Evolutionary conservation across 2,113 vertebrate genomes (phyloP), one percentile per base, ranked within the genome.

Genomic region (Labrus mixtus): DNA sequence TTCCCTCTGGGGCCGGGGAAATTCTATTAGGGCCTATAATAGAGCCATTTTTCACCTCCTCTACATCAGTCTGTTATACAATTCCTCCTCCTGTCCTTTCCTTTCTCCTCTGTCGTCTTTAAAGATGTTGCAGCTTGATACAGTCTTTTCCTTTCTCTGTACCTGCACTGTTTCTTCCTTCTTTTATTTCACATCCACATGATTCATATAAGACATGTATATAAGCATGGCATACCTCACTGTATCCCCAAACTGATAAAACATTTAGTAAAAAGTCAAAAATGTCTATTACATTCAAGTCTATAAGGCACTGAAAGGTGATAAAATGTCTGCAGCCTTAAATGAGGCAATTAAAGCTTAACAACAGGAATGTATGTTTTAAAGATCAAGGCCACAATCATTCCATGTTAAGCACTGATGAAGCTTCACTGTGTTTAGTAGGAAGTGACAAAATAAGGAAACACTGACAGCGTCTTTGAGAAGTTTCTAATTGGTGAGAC

Each of bases 11-110:
- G 89, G 77, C 41, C 55, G 22, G 68, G 82, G 79, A 90, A 93
- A 94, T 92, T 90, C 67, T 90, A 90, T 94, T 94, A 90, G 69
- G 19, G 78, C 57, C 39, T 59, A 45, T 87, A 89, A 90, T 83
- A 80, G 83, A 88, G 79, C 73, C 68, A 87, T 90, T 91, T 87
- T 91, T 88, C 87, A 90, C 85, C 88, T 91, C 84, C 76, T 39
- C 76, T 55, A 84, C 65, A 66, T 78, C 74, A 69, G 60, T 67
- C 79, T 76, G 67, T 87, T 79, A 78, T 56, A 59, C 72, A 79
- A 59, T 57, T 63, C 68, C 45, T 72, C 65, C 73, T 55, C 66
- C 45, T 68, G 45, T 80, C 56, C 63, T 61, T 46, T 72, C 59
- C 60, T 79, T 17, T 58, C 51, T 46, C 43, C 8, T 29, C 22